Evolutionary conservation across 2,797 vertebrate genomes (phyloP).

Genomic region (Brachyrhaphis roseni): DNA sequence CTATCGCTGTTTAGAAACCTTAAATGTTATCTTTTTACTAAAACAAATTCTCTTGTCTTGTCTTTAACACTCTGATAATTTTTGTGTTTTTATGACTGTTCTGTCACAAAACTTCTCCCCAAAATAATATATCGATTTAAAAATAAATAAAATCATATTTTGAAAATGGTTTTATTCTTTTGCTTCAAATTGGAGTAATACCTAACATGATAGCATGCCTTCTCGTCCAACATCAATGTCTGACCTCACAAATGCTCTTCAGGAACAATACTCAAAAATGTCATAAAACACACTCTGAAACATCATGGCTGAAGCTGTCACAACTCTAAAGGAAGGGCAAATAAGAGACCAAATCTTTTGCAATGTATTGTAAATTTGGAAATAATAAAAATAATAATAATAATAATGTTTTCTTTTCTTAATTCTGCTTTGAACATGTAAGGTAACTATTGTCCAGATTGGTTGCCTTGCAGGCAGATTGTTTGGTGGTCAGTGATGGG

Average conservation of each 20-base stretch:
- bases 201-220: neutral
- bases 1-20: too few species aligned
- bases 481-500: slow-evolving; percentile 36
- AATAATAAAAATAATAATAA: too few species aligned
- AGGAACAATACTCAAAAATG: neutral
- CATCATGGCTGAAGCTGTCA: neutral
- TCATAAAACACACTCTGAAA: neutral
- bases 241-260: neutral
- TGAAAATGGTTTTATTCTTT: neutral
- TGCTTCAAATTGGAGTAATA: neutral
- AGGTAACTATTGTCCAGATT: slow-evolving; percentile 7
- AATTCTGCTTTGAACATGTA: neutral
- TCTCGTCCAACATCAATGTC: neutral
- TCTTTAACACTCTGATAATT: too few species aligned
- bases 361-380: neutral
- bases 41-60: too few species aligned
- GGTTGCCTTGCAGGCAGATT: slow-evolving; percentile 20
- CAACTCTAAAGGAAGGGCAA: neutral
- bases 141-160: neutral
- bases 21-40: too few species aligned
- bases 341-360: neutral
- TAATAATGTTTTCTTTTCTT: neutral
- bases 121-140: too few species aligned
- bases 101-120: too few species aligned
- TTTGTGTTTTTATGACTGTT: too few species aligned